These are phyloP conservation scores for Drosophila murphyi DNA, from an alignment of 1,140 invertebrate genomes.

Conservation along the genomic window DNA sequence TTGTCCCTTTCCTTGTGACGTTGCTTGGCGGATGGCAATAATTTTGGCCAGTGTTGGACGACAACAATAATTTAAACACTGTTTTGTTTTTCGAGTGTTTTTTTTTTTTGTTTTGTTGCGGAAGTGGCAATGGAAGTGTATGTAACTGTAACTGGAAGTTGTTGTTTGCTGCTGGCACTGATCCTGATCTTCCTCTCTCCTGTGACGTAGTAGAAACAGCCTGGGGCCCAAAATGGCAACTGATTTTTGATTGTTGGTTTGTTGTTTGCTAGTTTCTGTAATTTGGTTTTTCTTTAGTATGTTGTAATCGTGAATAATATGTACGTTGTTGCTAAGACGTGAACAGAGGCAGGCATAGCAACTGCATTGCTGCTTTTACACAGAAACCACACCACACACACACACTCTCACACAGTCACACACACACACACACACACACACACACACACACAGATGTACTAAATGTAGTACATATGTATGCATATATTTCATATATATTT, in stretches of 20 bases:
- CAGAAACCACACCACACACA: constrained; percentile 16
- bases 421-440: constrained; percentile 3
- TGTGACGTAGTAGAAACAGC: constrained; percentile 39
- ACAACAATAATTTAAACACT: constrained; percentile 18
- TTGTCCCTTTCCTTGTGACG: constrained; percentile 28
- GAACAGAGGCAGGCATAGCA: constrained; percentile 39
- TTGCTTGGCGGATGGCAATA: constrained; percentile 39
- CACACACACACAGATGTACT: background rate
- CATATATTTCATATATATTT: constrained; percentile 6
- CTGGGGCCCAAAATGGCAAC: constrained; percentile 45
- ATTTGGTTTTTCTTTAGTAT: constrained; percentile 63
- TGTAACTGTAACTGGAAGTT: constrained; percentile 44
- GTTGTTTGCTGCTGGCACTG: constrained; percentile 18
- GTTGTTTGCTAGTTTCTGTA: constrained; percentile 55
- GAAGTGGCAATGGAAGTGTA: constrained; percentile 39
- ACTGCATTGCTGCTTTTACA: constrained; percentile 42
- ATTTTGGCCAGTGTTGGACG: constrained; percentile 37
- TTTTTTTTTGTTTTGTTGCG: constrained; percentile 2
- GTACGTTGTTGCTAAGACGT: constrained; percentile 80
- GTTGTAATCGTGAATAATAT: constrained; percentile 73
- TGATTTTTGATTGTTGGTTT: constrained; percentile 9
- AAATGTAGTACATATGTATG: background rate
- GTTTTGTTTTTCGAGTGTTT: background rate
- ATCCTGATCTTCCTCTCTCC: constrained; percentile 2
- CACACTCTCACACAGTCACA: constrained; percentile 27